Evolutionary conservation across 2,797 vertebrate species (phyloP), one percentile per base, ranked within the genome.

Genomic region (Discoglossus pictus): DNA sequence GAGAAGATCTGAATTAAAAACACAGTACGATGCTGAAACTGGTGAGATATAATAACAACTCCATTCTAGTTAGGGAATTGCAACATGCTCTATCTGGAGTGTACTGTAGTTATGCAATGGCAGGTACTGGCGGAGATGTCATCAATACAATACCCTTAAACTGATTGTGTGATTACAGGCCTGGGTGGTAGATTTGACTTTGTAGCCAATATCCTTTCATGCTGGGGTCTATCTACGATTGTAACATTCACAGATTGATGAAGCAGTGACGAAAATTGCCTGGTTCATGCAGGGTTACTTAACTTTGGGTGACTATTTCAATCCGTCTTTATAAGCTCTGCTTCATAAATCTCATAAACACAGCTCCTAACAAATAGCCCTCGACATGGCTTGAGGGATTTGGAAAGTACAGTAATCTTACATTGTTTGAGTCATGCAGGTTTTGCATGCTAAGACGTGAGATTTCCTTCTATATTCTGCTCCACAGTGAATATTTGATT

Each of bases 171-270:
- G 64, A 67, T 60, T 60, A 60, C 47, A 18, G 20, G 42, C 65
- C 12, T 24, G 18, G 46, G 55, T 13, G 27, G 56, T 40, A 18
- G 24, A 60, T 55, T 47, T 47, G n/a, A 47, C 40, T 54, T 60
- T 27, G 8, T 13, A 50, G 35, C 27, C 55, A 36, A 43, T 35
- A 52, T 7, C 12, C 25, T 10, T 16, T 36, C 55, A 52, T 13
- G 46, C 65, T 43, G 54, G n/a, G 54, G 13, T 42, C 44, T 36
- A 10, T 48, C 42, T 35, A 18, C 21, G 47, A 11, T 12, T n/a
- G n/a, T 35, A 27, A 68, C 55, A 21, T 34, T 60, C 36, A 16
- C 10, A 58, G 39, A 52, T 60, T 68, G 55, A 60, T 60, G 38
- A 36, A 18, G 13, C 24, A 31, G 15, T 24, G 6, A 7, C 13